Conservation (phyloP, 1,140 invertebrate species). For the Drosophila oshimai region DNA sequence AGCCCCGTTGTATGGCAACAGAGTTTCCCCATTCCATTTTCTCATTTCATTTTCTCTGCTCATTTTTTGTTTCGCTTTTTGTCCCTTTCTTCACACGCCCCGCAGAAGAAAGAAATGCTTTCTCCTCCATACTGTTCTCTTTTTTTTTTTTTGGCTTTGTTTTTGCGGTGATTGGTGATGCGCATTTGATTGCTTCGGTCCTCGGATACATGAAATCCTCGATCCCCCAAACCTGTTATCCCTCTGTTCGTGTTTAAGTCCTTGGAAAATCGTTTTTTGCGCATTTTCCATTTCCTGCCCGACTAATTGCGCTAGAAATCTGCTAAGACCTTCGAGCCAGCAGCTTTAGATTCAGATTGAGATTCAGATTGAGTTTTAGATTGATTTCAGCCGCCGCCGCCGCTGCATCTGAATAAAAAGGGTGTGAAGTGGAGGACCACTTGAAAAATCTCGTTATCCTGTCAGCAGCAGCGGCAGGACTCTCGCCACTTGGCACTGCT, state of each 20-base stretch:
- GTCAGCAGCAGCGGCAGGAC: conserved; percentile 69
- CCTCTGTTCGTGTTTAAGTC: conserved; percentile 62
- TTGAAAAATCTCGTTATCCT: conserved; percentile 82
- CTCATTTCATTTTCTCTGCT: conserved; percentile 13
- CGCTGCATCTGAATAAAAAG: conserved; percentile 29
- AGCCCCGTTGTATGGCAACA: conserved; percentile 64
- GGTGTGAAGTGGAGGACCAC: conserved; percentile 69
- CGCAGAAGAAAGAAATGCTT: conserved; percentile 8
- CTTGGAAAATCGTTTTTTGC: conserved; percentile 66
- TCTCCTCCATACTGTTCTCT: neutral
- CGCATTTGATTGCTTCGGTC: conserved; percentile 75
- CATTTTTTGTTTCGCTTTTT: conserved; percentile 30
- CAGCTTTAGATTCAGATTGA: conserved; percentile 20
- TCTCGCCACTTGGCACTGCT: conserved; percentile 17
- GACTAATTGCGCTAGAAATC: conserved; percentile 81
- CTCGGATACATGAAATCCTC: neutral
- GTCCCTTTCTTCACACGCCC: conserved; percentile 42
- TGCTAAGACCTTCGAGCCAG: conserved; percentile 37
- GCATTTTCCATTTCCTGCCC: conserved; percentile 38
- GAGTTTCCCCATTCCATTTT: conserved; percentile 11
- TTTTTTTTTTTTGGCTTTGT: conserved; percentile 18
- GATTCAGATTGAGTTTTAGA: conserved; percentile 2
- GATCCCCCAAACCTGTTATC: conserved; percentile 4
- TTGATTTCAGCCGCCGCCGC: neutral
- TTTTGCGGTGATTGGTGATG: conserved; percentile 66